Conservation (phyloP, 1,140 invertebrate genomes). For the Metopolophium dirhodum region DNA sequence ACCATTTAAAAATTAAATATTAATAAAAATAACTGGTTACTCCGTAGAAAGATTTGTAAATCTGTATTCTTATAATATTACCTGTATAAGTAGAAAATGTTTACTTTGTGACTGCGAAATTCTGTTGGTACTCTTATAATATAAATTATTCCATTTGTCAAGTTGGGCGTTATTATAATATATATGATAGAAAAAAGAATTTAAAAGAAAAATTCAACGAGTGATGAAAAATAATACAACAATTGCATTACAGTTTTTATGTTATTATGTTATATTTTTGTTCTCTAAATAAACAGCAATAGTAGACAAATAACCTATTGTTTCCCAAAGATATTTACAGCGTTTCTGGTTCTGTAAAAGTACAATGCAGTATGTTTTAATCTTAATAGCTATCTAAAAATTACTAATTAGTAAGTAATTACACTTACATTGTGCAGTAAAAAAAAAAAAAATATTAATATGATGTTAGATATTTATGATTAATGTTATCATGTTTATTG, state of each 20-base stretch:
- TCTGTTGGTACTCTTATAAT: not conserved
- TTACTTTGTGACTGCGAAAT: not conserved
- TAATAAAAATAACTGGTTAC: not conserved
- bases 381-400: not conserved
- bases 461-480: not conserved
- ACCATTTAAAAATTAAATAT: not conserved
- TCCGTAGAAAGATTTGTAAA: not conserved
- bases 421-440: not conserved
- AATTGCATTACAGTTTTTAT: not conserved
- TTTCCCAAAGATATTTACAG: not conserved
- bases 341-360: not conserved
- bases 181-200: not conserved
- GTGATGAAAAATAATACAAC: not conserved
- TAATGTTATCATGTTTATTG: not conserved
- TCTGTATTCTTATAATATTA: not conserved
- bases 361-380: not conserved
- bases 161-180: not conserved
- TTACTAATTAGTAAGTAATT: not conserved
- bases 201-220: not conserved
- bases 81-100: not conserved
- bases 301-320: not conserved
- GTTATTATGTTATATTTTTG: not conserved
- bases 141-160: conserved; percentile 14
- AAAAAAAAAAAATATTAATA: not conserved
- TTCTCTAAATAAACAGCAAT: not conserved